Percentiles rank a stretch among this genome's conserved stretches.
Conservation (phyloP, 2,888 invertebrate genomes). For the Drosophila niveifrons region DNA sequence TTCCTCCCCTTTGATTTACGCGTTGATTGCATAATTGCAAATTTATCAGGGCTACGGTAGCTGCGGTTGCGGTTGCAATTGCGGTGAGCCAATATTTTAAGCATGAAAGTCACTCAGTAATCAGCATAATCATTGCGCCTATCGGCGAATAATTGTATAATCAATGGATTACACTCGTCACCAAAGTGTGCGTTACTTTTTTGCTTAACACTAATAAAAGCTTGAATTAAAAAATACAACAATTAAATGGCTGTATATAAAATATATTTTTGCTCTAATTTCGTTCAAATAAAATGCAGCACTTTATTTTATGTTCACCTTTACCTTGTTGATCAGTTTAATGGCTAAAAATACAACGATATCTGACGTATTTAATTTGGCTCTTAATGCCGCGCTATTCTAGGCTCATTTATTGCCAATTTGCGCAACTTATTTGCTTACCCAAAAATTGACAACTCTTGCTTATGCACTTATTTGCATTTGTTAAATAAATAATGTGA, state of each 20-base stretch:
- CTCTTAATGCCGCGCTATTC: not conserved
- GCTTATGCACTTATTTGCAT: not conserved
- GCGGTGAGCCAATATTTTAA: conserved; percentile 33
- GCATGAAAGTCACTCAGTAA: conserved; percentile 17
- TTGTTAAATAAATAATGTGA: not conserved
- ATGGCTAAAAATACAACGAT: not conserved
- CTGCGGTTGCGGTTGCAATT: conserved; percentile 38
- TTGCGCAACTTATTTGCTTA: not conserved
- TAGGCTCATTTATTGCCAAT: conserved; percentile 1
- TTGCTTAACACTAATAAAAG: too few relatives aligned
- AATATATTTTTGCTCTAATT: too few relatives aligned
- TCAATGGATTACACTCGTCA: conserved; percentile 17
- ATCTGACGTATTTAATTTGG: not conserved
- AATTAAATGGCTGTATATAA: not conserved
- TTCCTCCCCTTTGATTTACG: conserved; percentile 3
- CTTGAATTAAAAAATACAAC: not conserved
- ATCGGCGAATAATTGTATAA: conserved; percentile 36
- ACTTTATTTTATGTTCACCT: not conserved
- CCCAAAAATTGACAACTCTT: not conserved
- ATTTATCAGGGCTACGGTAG: conserved; percentile 26
- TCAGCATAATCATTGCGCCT: conserved; percentile 27
- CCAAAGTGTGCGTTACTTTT: not conserved
- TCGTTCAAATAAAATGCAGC: too few relatives aligned
- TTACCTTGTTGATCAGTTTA: not conserved
- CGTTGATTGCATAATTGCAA: conserved; percentile 38